Evolutionary conservation across 2,113 vertebrate species (phyloP), one percentile per base, ranked within the genome.

Genomic region (Thalassoma bifasciatum): DNA sequence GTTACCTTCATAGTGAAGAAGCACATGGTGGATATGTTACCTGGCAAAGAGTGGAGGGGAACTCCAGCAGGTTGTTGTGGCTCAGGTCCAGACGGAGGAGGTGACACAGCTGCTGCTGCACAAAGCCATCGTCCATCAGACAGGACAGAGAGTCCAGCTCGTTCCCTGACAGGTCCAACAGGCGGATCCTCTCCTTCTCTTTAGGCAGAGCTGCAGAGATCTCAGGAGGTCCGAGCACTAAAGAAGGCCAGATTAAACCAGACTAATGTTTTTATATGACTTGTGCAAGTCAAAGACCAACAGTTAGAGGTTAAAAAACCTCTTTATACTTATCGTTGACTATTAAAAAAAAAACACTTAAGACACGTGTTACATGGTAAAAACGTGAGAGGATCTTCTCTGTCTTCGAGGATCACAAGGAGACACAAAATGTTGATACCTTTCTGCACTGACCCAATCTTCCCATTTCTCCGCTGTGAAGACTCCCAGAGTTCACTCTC

Each of bases 131-230:
- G 57, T 95, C 95, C 88, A 91, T 91, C 66, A 99, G 87, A 73
- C 93, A 94, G 74, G 95, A 94, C 54, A 98, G 90, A 46, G 92
- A 93, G 86, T 94, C 93, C 88, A 99, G 79, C 72, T 99, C 98
- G 75, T 99, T 99, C 30, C 95, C 96, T 1, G 98, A 98, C 58
- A 99, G 94, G 86, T 99, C 97, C 63, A 99, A 82, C 56, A 96
- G 94, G 30, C 92, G 95, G 87, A 99, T 96, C 73, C 81, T 86
- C 76, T 98, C 97, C 89, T 81, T 94, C 73, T 98, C 97, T 54
- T 88, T 92, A 42, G 65, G 60, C 83, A 93, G 68, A 21, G 92
- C 91, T 51, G 93, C 93, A 19, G 90, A 86, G 78, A 87, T 94
- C 38, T 98, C 96, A 10, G 87, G 44, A 9, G 77, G 80, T 0